Evolutionary conservation across 2,888 invertebrate genomes (phyloP), one percentile per base, ranked within the genome.

Genomic region (Chymomyza procnemis): DNA sequence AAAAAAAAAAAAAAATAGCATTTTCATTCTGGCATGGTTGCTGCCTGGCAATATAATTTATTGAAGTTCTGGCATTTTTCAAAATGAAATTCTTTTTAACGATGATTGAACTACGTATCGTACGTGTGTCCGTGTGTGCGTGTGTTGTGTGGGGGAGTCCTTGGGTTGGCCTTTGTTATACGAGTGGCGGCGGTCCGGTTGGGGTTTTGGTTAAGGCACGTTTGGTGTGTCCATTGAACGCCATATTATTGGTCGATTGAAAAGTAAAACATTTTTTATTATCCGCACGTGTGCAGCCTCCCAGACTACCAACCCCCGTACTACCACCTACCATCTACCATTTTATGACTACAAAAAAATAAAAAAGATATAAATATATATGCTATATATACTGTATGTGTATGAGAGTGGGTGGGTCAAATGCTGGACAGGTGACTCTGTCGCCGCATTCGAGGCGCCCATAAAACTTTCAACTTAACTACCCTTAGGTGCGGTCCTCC

Each of bases 191-290:
- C 83, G 76, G 67, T 59, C 19, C 14, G 18, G 16, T 54, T 61
- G 19, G 55, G 19, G 26, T 26, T 60, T 30, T 57, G 67, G 68
- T 70, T 74, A 71, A 70, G 79, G 74, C 81, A 81, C 85, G 87
- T 83, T 80, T 80, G 84, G 84, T 80, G 82, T 79, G 78, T 87
- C 84, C 81, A 84, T 84, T 72, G 87, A 86, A 81, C 80, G 85
- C 75, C 76, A 80, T 88, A 85, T 85, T 85, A 88, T 85, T 88
- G 85, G 85, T 88, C 85, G 87, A 88, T 85, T 84, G 84, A 85
- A 85, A 85, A 87, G 82, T 88, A 80, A 80, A 85, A 85, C 75
- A 85, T 87, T 85, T 82, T 88, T 86, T 87, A 86, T 83, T 85
- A 79, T 79, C 75, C 76, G 76, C 87, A 85, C 85, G 85, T 88